Conservation (phyloP, 2,888 invertebrate genomes). For the Acronicta leporina region DNA sequence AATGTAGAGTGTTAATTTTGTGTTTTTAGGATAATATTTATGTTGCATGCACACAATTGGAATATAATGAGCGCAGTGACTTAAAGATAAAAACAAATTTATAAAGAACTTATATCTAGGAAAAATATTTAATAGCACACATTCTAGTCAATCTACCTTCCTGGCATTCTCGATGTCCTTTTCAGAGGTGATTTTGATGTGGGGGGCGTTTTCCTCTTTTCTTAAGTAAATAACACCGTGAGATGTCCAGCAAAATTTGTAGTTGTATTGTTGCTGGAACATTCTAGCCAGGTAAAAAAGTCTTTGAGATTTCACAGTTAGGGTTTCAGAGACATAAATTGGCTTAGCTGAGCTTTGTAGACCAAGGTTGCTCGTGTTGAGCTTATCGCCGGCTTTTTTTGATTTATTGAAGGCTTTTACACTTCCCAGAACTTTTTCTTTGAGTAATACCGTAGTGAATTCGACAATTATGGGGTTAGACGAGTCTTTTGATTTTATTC, state of each 20-base stretch:
- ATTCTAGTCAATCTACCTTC: neutral
- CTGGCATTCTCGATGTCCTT: neutral
- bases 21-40: neutral
- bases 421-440: neutral
- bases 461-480: constrained; percentile 6
- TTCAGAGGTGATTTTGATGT: constrained; percentile 2
- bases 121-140: too few species aligned
- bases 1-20: neutral
- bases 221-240: constrained; percentile 6
- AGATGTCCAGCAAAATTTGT: constrained; percentile 10
- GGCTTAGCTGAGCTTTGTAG: neutral
- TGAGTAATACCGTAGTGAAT: neutral
- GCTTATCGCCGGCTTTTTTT: neutral
- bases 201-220: neutral
- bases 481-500: constrained; percentile 10
- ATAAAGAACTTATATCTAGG: too few species aligned
- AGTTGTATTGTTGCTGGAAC: constrained; percentile 11
- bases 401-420: neutral
- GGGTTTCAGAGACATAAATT: constrained; percentile 2
- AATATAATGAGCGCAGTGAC: too few species aligned
- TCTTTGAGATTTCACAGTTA: constrained; percentile 6
- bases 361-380: neutral
- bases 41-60: neutral
- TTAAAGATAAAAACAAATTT: too few species aligned
- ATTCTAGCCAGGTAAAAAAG: constrained; percentile 10